Base-by-base conservation (phyloP, 2,888 invertebrate species). In the Argyresthia goedartella region DNA sequence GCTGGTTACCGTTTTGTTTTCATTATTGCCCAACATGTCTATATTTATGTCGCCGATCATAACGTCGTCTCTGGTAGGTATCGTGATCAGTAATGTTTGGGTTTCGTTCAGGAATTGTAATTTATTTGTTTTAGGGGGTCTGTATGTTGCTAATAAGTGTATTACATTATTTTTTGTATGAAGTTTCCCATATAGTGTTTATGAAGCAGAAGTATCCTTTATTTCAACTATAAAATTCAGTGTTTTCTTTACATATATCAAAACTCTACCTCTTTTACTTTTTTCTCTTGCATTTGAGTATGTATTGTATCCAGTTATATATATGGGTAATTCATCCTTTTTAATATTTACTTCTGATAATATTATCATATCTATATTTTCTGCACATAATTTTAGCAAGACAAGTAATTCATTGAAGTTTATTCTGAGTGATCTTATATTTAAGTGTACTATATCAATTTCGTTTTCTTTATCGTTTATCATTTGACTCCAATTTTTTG, bases 241-340 rank as follows among this genome's bases (percentile, higher is more conserved):
- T 11, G 10, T 4, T 33, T 41, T 13, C n/a, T 50, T 50, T 33
- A 35, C 44, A 50, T 50, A 50, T 34, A 50, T 44, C 34, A 44
- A 15, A 6, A 50, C 36, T 11, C 50, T 34, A 11, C 50, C 44
- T 7, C 50, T 44, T 34, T 35, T 35, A 6, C 35, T 10, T 14
- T 43, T 14, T 35, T 35, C 33, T 44, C 44, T 50, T 35, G 44
- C 44, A 34, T 44, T 43, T 33, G 44, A 7, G 33, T 34, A 36
- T 8, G 10, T 43, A 13, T 43, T 14, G 36, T 43, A 50, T 35
- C 50, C 50, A 6, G 11, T 14, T 33, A 50, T 43, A 25, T 4
- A 14, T 14, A 14, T 9, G n/a, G 16, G 46, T 42, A 34, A 25
- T n/a, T n/a, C n/a, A n/a, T n/a, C n/a, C n/a, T n/a, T n/a, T n/a